Evolutionary conservation across 2,113 vertebrate species (phyloP).

Genomic region (Cavia porcellus): DNA sequence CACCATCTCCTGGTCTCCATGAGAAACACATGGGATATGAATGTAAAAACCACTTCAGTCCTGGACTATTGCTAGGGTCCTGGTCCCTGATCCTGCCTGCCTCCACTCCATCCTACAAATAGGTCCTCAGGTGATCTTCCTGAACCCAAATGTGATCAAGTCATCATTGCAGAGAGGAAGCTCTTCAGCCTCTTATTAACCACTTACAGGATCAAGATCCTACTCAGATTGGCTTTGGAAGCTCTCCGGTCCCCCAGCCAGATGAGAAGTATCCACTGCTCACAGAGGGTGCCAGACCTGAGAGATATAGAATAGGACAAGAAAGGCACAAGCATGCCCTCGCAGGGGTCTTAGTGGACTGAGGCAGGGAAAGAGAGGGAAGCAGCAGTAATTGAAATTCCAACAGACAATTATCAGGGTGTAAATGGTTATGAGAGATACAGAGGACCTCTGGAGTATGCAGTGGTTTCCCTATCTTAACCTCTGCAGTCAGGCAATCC

Average conservation of each 20-base stretch:
- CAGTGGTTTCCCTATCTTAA: not conserved
- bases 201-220: not conserved
- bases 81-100: not conserved
- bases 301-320: not conserved
- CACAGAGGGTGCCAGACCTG: not conserved
- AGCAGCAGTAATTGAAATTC: not conserved
- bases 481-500: not conserved
- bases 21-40: constrained; percentile 61
- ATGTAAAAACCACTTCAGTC: not conserved
- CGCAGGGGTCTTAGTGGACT: not conserved
- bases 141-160: constrained; percentile 15
- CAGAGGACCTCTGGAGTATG: not conserved
- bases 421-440: not conserved
- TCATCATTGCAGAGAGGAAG: not conserved
- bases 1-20: constrained; percentile 59
- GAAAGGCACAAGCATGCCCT: not conserved
- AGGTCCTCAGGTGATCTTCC: not conserved
- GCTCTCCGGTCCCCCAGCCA: not conserved
- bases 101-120: not conserved
- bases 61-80: not conserved
- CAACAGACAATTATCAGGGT: not conserved
- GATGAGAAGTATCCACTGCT: not conserved
- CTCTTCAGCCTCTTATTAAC: not conserved
- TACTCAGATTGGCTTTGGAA: not conserved
- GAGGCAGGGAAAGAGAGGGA: not conserved